Conservation (phyloP, 2,113 vertebrate genomes). For the Ellobius talpinus region DNA sequence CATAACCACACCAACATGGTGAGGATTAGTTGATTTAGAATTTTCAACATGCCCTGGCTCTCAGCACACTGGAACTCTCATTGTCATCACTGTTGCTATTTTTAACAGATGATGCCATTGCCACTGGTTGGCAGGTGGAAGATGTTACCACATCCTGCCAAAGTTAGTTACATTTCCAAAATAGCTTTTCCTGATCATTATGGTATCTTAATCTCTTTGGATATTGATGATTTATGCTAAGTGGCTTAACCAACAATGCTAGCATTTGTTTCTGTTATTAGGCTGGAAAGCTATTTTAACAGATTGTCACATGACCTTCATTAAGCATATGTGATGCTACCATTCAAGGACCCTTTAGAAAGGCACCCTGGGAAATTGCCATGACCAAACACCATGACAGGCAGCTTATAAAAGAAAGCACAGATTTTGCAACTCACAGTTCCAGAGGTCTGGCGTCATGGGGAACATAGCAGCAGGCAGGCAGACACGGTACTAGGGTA, state of each 20-base stretch:
- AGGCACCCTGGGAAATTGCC: neutral
- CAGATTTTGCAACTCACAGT: neutral
- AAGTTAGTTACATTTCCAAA: conserved; percentile 18
- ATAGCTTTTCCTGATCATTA: neutral
- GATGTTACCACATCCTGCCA: neutral
- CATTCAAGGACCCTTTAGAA: neutral
- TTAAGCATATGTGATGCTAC: neutral
- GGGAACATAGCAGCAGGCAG: neutral
- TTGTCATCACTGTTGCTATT: neutral
- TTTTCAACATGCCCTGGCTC: neutral
- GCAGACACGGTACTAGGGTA: neutral
- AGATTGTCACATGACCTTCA: neutral
- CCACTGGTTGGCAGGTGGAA: neutral
- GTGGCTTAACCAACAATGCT: neutral
- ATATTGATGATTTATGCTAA: neutral
- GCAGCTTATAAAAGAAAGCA: neutral
- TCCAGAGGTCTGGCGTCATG: neutral
- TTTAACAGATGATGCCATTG: neutral
- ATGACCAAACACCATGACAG: neutral
- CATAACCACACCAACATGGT: fast-evolving
- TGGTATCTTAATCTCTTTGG: neutral
- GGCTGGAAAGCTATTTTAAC: neutral
- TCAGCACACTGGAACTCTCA: fast-evolving
- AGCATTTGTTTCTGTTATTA: neutral
- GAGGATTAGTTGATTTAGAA: neutral